phyloP scores from a whole-genome alignment of 2,113 vertebrate genomes.

The Thryonomys swinderianus region DNA sequence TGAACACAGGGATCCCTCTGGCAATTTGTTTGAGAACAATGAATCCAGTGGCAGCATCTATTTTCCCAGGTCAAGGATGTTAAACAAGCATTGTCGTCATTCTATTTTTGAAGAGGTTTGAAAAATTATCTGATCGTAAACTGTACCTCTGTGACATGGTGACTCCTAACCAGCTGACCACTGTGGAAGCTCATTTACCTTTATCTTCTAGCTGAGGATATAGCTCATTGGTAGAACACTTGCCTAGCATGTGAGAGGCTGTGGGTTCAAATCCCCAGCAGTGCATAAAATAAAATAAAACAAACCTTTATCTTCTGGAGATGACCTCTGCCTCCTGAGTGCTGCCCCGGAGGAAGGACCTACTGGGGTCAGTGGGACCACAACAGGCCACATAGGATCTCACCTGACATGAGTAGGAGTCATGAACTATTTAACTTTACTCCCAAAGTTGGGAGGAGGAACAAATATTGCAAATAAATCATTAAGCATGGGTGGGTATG shows the following conservation, averaged over 20 bases:
- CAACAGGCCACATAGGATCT: background rate
- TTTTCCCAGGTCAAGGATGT: background rate
- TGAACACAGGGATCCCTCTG: background rate
- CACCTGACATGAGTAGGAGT: background rate
- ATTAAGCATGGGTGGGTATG: background rate
- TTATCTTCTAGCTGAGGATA: background rate
- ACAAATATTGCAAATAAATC: background rate
- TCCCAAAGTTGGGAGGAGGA: background rate
- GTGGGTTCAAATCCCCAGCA: too few relatives aligned
- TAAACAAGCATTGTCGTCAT: background rate
- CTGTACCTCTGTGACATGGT: too few relatives aligned
- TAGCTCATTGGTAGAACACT: too few relatives aligned
- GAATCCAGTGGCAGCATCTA: background rate
- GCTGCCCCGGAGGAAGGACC: accelerated
- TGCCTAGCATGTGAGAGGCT: too few relatives aligned
- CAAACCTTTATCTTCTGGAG: background rate
- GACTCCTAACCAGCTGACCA: too few relatives aligned
- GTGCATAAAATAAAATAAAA: too few relatives aligned
- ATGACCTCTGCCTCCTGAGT: too few relatives aligned
- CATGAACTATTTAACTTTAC: background rate
- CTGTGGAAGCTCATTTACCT: background rate
- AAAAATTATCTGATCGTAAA: background rate
- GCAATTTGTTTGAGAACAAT: slow-evolving; percentile 31
- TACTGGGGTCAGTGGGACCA: accelerated
- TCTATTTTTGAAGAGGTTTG: background rate